These are phyloP conservation scores for Galagoides demidoff DNA, from an alignment of 2,797 vertebrate species.

Conservation along the genomic window DNA sequence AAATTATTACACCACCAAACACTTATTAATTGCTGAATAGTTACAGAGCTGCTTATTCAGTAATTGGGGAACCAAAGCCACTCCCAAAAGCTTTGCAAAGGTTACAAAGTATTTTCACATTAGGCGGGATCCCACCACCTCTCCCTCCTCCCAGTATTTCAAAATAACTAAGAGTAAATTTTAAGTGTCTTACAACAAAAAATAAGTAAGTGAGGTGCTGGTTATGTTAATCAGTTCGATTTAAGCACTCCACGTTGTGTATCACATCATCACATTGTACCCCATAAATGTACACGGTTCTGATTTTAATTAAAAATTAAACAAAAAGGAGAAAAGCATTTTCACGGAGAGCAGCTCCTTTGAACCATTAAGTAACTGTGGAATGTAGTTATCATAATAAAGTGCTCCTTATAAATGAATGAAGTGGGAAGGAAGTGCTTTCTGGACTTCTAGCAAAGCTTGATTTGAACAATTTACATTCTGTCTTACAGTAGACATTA, in stretches of 20 bases:
- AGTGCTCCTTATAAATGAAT: not conserved
- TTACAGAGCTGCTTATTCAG: not conserved
- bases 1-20: not conserved
- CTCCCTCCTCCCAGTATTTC: too few species aligned
- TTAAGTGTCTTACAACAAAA: too few species aligned
- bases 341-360: not conserved
- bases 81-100: not conserved
- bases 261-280: too few species aligned
- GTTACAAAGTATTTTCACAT: not conserved
- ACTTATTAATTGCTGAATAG: conserved; percentile 6
- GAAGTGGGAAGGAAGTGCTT: not conserved
- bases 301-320: too few species aligned
- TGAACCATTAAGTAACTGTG: not conserved
- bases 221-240: too few species aligned
- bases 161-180: too few species aligned
- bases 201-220: too few species aligned
- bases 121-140: too few species aligned
- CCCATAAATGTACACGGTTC: too few species aligned
- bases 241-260: too few species aligned
- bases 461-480: not conserved
- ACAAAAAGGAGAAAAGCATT: not conserved
- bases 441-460: not conserved
- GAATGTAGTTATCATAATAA: not conserved
- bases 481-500: not conserved
- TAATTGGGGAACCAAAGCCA: not conserved